Conservation (phyloP, 2,113 vertebrate species). For the Hippocampus guttulatus region DNA sequence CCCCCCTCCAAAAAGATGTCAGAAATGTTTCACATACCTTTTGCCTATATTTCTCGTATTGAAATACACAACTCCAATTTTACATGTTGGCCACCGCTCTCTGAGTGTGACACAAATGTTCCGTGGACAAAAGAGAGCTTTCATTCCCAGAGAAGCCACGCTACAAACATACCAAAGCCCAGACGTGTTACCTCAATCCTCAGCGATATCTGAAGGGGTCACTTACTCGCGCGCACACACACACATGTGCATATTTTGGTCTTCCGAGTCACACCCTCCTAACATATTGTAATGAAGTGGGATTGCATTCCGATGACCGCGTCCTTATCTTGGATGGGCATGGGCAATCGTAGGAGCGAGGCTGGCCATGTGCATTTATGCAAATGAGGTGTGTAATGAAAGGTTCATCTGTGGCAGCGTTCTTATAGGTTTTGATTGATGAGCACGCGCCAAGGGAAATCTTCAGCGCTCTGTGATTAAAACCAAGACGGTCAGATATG, state of each 20-base stretch:
- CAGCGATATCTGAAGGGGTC: conserved; percentile 51
- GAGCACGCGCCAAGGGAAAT: conserved; percentile 49
- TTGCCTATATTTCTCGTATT: conserved; percentile 46
- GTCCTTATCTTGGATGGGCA: conserved; percentile 44
- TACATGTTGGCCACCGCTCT: conserved; percentile 18
- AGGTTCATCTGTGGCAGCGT: conserved; percentile 56
- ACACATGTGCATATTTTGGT: too few relatives aligned
- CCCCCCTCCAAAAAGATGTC: conserved; percentile 13
- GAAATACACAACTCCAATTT: conserved; percentile 43
- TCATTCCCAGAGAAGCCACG: background rate
- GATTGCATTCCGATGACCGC: conserved; percentile 56
- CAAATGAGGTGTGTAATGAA: conserved; percentile 58
- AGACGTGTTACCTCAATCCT: conserved; percentile 36
- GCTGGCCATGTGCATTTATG: conserved; percentile 16
- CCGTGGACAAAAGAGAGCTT: background rate
- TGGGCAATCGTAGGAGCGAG: background rate
- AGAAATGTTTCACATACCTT: conserved; percentile 37
- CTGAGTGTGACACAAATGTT: background rate
- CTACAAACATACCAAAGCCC: background rate
- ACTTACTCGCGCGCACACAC: background rate
- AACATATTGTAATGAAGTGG: conserved; percentile 59
- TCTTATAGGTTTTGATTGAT: conserved; percentile 57
- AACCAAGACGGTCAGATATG: conserved; percentile 26
- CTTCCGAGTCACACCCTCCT: conserved; percentile 26
- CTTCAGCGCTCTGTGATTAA: conserved; percentile 47